These are phyloP conservation scores for Odontamblyopus lacepedii DNA, from an alignment of 2,797 vertebrate species.

Conservation along the genomic window DNA sequence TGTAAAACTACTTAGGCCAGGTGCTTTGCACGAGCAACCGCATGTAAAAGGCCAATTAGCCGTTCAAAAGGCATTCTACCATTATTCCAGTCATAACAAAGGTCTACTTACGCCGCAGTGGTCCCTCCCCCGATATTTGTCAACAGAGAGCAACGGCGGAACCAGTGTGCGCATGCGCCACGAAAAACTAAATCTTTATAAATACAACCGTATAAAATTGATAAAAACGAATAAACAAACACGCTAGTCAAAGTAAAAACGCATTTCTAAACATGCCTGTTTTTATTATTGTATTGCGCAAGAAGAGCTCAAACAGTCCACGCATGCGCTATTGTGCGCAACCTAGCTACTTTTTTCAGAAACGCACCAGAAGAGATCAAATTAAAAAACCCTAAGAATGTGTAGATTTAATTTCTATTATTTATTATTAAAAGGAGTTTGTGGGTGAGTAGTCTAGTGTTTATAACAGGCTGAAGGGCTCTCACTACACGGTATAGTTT, in stretches of 20 bases:
- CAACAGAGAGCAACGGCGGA: conserved; percentile 50
- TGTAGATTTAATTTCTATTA: too few species aligned
- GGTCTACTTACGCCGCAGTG: conserved; percentile 65
- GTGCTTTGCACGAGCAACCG: rapidly evolving
- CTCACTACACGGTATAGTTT: too few species aligned
- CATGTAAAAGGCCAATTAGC: rapidly evolving
- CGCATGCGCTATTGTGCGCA: too few species aligned
- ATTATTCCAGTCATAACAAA: conserved; percentile 48
- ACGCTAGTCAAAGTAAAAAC: background rate
- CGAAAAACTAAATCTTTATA: background rate
- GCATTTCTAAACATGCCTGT: too few species aligned
- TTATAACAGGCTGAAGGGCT: too few species aligned
- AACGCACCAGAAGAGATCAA: too few species aligned
- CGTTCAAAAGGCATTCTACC: background rate
- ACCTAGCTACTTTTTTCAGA: too few species aligned
- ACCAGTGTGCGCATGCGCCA: conserved; percentile 51
- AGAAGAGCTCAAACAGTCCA: too few species aligned
- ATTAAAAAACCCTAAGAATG: too few species aligned
- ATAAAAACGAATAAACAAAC: background rate
- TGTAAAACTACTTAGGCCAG: background rate
- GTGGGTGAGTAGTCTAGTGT: too few species aligned
- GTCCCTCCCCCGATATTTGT: conserved; percentile 70
- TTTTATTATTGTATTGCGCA: too few species aligned
- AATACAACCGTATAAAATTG: background rate
- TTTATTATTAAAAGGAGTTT: too few species aligned